phyloP scores from a whole-genome alignment of 2,888 invertebrate genomes.

The Trachelus troglodyta region DNA sequence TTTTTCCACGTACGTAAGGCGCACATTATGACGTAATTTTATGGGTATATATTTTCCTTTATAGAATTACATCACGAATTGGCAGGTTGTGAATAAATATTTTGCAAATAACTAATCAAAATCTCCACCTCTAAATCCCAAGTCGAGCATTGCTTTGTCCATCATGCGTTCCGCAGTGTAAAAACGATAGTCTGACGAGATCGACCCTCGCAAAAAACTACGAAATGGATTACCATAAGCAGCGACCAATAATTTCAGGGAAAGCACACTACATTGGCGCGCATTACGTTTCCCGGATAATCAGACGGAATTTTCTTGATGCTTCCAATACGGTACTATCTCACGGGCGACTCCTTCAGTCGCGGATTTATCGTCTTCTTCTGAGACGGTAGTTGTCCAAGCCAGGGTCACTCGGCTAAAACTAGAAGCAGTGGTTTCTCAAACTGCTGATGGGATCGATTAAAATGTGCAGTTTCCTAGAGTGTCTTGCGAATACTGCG shows the following conservation, averaged over 20 bases:
- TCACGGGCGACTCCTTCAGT: constrained; percentile 12
- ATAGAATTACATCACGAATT: too few species aligned
- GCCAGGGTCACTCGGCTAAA: neutral
- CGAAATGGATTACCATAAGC: neutral
- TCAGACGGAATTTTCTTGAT: neutral
- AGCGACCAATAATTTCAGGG: neutral
- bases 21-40: too few species aligned
- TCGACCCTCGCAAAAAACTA: neutral
- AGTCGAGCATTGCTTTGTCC: too few species aligned
- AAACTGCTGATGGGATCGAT: constrained; percentile 14
- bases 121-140: too few species aligned
- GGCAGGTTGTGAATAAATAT: too few species aligned
- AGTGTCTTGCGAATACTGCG: constrained; percentile 20
- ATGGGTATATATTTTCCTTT: too few species aligned
- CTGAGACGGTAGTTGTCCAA: constrained; percentile 3
- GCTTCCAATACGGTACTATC: neutral
- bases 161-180: too few species aligned
- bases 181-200: too few species aligned
- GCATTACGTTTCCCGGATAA: neutral
- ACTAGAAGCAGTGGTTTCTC: neutral
- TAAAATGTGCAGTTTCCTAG: constrained; percentile 31
- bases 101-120: too few species aligned
- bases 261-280: neutral
- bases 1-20: too few species aligned
- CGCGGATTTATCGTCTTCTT: constrained; percentile 24